phyloP scores from a whole-genome alignment of 2,113 vertebrate species.

The Zingel zingel region DNA sequence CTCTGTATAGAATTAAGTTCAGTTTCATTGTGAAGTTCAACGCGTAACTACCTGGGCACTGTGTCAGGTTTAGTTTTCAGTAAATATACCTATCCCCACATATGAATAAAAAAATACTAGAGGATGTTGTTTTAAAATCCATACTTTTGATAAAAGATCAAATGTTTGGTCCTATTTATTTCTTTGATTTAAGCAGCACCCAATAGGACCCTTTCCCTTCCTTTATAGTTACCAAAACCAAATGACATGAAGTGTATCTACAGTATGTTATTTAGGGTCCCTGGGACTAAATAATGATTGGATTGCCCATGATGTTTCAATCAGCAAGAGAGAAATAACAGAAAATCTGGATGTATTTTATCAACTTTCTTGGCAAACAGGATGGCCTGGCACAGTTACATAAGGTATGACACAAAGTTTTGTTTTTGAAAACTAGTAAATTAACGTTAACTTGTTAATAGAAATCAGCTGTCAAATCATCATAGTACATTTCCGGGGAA shows the following conservation, averaged over 20 bases:
- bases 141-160: neutral
- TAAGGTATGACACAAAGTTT: no score
- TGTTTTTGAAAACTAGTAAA: no score
- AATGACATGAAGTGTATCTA: neutral
- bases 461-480: no score
- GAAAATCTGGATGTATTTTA: no score
- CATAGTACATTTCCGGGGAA: no score
- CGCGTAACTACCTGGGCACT: neutral
- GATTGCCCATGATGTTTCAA: no score
- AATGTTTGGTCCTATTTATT: neutral
- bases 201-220: neutral
- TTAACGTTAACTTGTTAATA: no score
- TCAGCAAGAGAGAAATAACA: no score
- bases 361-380: no score
- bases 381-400: no score
- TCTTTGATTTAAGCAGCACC: neutral
- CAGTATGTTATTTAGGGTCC: neutral
- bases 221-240: neutral
- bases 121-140: no score
- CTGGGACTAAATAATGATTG: no score
- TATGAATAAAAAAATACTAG: neutral
- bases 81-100: neutral
- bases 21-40: neutral
- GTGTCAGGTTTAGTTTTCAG: neutral
- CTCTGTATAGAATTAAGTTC: neutral